These are phyloP conservation scores for Hesperophylax magnus DNA, from an alignment of 1,140 invertebrate species.

Conservation along the genomic window DNA sequence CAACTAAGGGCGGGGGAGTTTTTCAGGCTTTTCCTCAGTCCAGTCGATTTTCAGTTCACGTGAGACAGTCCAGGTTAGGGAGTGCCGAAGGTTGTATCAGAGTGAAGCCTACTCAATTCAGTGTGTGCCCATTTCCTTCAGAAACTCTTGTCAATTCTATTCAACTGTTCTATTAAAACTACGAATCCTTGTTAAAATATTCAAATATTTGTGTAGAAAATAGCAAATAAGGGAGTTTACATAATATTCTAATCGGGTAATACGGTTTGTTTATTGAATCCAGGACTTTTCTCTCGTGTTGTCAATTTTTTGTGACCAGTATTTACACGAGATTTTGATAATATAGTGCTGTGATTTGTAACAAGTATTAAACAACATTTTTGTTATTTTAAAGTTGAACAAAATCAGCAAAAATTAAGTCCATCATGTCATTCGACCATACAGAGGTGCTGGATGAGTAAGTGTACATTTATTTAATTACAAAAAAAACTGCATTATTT, in stretches of 20 bases:
- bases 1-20: constrained; percentile 38
- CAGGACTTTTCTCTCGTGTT: not conserved
- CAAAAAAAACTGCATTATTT: not conserved
- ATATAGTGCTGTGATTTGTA: constrained; percentile 13
- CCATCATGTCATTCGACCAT: constrained; percentile 66
- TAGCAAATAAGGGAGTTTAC: not conserved
- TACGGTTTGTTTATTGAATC: not conserved
- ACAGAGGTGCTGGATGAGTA: constrained; percentile 68
- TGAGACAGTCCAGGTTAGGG: constrained; percentile 2
- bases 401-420: not conserved
- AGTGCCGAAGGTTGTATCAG: constrained; percentile 3
- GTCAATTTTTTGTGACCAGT: not conserved
- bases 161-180: too few relatives aligned
- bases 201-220: not conserved
- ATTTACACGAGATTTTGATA: not conserved
- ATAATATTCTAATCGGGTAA: not conserved
- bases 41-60: constrained; percentile 29
- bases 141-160: not conserved
- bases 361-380: not conserved
- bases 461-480: constrained; percentile 57
- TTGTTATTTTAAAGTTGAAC: not conserved
- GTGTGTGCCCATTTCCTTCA: not conserved
- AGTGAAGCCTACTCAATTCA: not conserved
- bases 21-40: constrained; percentile 33
- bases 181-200: too few relatives aligned